Evolutionary conservation across 1,140 invertebrate species (phyloP).

Genomic region (Thaumetopoea pityocampa): DNA sequence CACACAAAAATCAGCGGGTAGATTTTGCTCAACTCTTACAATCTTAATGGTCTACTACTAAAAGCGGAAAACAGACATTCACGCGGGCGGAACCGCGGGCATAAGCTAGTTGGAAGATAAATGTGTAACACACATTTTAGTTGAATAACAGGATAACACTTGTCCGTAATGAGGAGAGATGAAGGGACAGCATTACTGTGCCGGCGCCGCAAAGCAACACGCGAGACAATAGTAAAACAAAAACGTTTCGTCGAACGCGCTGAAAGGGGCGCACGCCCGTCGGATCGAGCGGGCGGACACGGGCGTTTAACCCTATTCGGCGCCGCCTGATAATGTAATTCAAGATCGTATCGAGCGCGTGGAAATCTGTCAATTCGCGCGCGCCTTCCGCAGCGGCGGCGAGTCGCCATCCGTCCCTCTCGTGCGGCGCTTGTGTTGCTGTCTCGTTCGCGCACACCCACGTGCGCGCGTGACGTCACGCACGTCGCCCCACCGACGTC

Average conservation of each 20-base stretch:
- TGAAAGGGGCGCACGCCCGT: conserved; percentile 8
- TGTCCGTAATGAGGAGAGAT: no score
- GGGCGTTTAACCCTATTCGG: conserved; percentile 31
- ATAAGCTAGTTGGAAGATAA: no score
- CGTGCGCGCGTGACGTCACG: conserved; percentile 66
- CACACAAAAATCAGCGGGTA: no score
- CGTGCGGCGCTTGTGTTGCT: conserved; percentile 12
- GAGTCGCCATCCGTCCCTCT: conserved; percentile 26
- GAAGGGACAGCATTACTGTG: no score
- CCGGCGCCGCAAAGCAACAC: conserved; percentile 2
- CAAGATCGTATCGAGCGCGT: conserved; percentile 66
- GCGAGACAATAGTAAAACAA: conserved; percentile 3
- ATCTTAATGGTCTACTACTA: no score
- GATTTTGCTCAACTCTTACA: no score
- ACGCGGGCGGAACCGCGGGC: no score
- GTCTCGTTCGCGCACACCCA: conserved; percentile 55
- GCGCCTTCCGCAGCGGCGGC: conserved; percentile 39
- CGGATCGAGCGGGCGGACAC: conserved; percentile 21
- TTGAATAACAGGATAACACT: no score
- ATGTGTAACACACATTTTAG: no score
- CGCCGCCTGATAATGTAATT: conserved; percentile 47
- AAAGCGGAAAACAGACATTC: no score
- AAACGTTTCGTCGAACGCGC: conserved; percentile 6
- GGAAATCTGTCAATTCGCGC: conserved; percentile 60
- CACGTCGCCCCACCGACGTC: conserved; percentile 46